A percentile compares a stretch with the other conserved stretches of the same genome.
phyloP scores from a whole-genome alignment of 2,797 vertebrate genomes.

The Neosilurus hyrtlii region DNA sequence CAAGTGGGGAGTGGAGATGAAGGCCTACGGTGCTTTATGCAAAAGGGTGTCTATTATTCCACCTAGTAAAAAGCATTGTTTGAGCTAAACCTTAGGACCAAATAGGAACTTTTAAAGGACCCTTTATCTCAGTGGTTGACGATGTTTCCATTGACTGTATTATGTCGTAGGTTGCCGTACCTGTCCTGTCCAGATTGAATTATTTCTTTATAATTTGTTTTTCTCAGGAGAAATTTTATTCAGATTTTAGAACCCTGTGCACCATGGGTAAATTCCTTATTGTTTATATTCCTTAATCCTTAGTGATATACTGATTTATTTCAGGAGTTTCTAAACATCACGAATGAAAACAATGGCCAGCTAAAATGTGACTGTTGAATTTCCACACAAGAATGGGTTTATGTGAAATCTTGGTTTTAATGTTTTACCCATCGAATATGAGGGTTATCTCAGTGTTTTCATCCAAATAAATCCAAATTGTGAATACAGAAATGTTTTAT shows the following conservation, averaged over 20 bases:
- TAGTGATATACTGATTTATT: not conserved
- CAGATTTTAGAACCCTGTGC: slow-evolving; percentile 7
- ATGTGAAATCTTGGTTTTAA: not conserved
- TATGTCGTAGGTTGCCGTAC: not conserved
- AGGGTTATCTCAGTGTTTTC: not conserved
- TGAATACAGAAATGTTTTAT: not conserved
- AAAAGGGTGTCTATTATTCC: too few relatives aligned
- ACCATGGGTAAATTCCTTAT: not conserved
- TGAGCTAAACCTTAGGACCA: slow-evolving; percentile 23
- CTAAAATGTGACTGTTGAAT: slow-evolving; percentile 1
- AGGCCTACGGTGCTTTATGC: not conserved
- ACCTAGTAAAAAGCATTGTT: slow-evolving; percentile 16
- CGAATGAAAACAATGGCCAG: not conserved
- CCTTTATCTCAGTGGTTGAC: not conserved
- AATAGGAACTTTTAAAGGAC: slow-evolving; percentile 11
- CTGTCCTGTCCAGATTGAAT: not conserved
- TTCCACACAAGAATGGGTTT: not conserved
- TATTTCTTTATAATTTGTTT: slow-evolving; percentile 19
- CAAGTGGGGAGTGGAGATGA: not conserved
- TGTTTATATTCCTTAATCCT: not conserved
- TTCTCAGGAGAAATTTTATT: slow-evolving; percentile 39
- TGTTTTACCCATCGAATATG: not conserved
- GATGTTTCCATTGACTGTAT: slow-evolving; percentile 1
- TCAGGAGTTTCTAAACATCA: not conserved
- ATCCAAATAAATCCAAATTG: slow-evolving; percentile 3